phyloP scores from a whole-genome alignment of 2,113 vertebrate genomes.

The Orthonyx spaldingii region DNA sequence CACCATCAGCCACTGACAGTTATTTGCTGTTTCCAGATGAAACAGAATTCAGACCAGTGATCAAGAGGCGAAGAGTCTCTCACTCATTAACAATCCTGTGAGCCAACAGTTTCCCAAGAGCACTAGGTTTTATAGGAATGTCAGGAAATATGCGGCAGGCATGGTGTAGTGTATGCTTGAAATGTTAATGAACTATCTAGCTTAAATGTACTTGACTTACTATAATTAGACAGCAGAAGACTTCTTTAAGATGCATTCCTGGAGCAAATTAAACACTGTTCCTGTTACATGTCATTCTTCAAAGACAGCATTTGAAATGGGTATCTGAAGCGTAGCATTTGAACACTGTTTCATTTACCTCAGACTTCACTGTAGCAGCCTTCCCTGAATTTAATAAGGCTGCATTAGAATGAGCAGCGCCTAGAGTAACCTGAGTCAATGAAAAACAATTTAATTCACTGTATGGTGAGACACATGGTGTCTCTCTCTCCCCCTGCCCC shows the following conservation, averaged over 20 bases:
- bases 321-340: neutral
- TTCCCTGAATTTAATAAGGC: constrained; percentile 24
- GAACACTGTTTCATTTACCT: neutral
- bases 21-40: neutral
- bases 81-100: neutral
- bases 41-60: constrained; percentile 3
- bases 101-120: neutral
- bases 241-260: neutral
- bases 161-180: neutral
- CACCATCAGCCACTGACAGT: neutral
- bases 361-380: neutral
- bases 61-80: neutral
- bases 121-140: neutral
- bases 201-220: neutral
- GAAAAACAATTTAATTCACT: constrained; percentile 31
- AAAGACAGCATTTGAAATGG: constrained; percentile 2
- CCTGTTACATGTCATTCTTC: constrained; percentile 19
- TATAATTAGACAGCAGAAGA: constrained; percentile 21
- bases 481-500: neutral
- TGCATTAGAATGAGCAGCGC: neutral
- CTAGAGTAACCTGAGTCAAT: constrained; percentile 20
- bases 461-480: neutral
- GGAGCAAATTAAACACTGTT: constrained; percentile 7
- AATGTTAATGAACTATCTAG: constrained; percentile 23
- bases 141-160: neutral